Base-by-base conservation (phyloP, 2,113 vertebrate species). In the Gambusia holbrooki region DNA sequence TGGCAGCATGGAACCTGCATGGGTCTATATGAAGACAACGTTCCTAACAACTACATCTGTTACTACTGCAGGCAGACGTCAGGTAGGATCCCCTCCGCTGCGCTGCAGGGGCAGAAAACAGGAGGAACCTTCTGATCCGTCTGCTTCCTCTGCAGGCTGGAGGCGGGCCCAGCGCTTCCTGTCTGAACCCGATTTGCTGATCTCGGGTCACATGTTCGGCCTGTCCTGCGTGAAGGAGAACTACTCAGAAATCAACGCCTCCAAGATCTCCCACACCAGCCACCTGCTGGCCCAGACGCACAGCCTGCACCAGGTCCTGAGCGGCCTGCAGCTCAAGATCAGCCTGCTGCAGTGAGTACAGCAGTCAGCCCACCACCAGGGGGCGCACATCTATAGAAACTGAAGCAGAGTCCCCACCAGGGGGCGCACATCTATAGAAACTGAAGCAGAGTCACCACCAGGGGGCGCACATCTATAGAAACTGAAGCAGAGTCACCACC, bases 1-100 rank as follows among this genome's bases (percentile, higher is more conserved):
- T 99, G 98, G 98, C 97, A 99, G 93, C 97, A 99, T 68, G 97
- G 97, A 65, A 96, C 97, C 76, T 99, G 98, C 84, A 99, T 99
- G 97, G 98, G 97, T 72, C 91, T 99, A 81, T 95, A 97, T 75
- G 97, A 99, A 93, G 95, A 99, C 93, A 97, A 95, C 76, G 94
- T 99, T 74, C 98, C 98, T 8, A 96, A 97, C 75, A 97, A 94
- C 90, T 99, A 99, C 79, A 96, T 93, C 93, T 99, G 97, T 89
- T 98, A 98, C 91, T 89, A 96, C 91, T 99, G 97, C 94, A 96
- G 97, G 89, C 96, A 98, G 90, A 95, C 96, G 62, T 95, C 97
- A 96, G 97, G 98, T 99, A 67, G 13, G 65, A 8, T 22, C 51
- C 7, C 17, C 51, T n/a, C 0, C 22, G 45, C 45, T 19, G 15